Evolutionary conservation across 2,888 invertebrate genomes (phyloP).

Genomic region (Tachina lurida): DNA sequence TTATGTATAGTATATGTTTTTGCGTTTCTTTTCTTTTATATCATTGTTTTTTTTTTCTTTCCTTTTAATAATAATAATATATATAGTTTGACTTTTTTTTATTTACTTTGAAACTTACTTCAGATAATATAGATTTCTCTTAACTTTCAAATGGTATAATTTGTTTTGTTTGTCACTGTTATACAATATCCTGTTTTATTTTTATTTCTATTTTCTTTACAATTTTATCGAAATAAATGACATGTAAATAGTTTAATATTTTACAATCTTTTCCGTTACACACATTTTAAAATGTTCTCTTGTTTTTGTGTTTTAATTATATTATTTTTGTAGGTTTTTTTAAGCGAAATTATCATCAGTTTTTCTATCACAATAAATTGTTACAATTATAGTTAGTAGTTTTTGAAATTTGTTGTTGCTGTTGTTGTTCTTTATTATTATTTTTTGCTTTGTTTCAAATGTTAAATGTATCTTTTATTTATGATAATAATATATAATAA

Average conservation of each 20-base stretch:
- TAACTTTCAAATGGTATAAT: slow-evolving; percentile 59
- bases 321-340: slow-evolving; percentile 38
- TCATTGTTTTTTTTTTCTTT: slow-evolving; percentile 18
- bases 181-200: slow-evolving; percentile 54
- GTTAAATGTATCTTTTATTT: slow-evolving; percentile 62
- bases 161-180: slow-evolving; percentile 65
- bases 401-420: slow-evolving; percentile 64
- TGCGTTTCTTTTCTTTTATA: slow-evolving; percentile 39
- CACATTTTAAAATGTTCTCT: slow-evolving; percentile 62
- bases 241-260: slow-evolving; percentile 69
- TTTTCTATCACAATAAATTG: slow-evolving; percentile 82
- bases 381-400: slow-evolving; percentile 81
- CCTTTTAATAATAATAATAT: slow-evolving; percentile 44
- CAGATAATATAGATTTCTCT: slow-evolving; percentile 74
- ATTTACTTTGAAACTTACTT: slow-evolving; percentile 66
- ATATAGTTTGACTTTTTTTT: slow-evolving; percentile 74
- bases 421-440: slow-evolving; percentile 51
- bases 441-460: slow-evolving; percentile 41
- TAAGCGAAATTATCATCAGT: slow-evolving; percentile 75
- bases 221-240: slow-evolving; percentile 63
- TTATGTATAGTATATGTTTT: slow-evolving; percentile 65
- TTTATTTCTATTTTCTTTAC: slow-evolving; percentile 45
- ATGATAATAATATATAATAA: slow-evolving; percentile 52
- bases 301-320: slow-evolving; percentile 36
- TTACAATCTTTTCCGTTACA: slow-evolving; percentile 70